These are phyloP conservation scores for Erebia epiphron DNA, from an alignment of 2,888 invertebrate species.

Conservation along the genomic window DNA sequence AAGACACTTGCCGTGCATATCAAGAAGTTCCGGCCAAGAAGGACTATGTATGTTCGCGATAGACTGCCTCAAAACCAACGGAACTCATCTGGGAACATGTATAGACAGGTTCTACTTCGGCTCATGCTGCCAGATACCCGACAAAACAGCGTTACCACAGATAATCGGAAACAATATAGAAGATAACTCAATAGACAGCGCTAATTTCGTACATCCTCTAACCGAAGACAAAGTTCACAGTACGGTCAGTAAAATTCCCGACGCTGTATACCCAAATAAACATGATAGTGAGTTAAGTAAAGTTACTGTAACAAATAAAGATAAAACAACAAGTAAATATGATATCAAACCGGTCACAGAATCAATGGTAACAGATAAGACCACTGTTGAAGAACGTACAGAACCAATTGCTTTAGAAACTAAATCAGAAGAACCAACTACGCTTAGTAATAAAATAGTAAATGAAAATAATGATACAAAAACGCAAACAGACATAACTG, in stretches of 20 bases:
- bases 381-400: slow-evolving; percentile 57
- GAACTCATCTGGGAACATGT: slow-evolving; percentile 95
- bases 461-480: slow-evolving; percentile 56
- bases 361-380: slow-evolving; percentile 48
- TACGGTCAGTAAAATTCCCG: slow-evolving; percentile 51
- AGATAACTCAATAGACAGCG: slow-evolving; percentile 81
- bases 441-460: slow-evolving; percentile 58
- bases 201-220: slow-evolving; percentile 73
- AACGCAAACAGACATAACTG: slow-evolving; percentile 50
- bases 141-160: slow-evolving; percentile 75
- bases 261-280: slow-evolving; percentile 40
- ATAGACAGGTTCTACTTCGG: slow-evolving; percentile 97
- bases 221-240: slow-evolving; percentile 62
- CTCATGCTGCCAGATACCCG: slow-evolving; percentile 92
- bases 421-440: slow-evolving; percentile 61
- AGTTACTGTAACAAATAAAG: slow-evolving; percentile 40
- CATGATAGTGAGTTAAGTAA: slow-evolving; percentile 25
- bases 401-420: slow-evolving; percentile 58
- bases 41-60: slow-evolving; percentile 97
- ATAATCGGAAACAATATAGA: slow-evolving; percentile 85
- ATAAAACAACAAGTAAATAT: slow-evolving; percentile 37
- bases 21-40: slow-evolving; percentile 89
- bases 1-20: slow-evolving; percentile 93
- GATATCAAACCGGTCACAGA: slow-evolving; percentile 48
- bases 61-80: slow-evolving; percentile 94